These are phyloP conservation scores for Arctocebus calabarensis DNA, from an alignment of 2,797 vertebrate genomes.

Conservation along the genomic window DNA sequence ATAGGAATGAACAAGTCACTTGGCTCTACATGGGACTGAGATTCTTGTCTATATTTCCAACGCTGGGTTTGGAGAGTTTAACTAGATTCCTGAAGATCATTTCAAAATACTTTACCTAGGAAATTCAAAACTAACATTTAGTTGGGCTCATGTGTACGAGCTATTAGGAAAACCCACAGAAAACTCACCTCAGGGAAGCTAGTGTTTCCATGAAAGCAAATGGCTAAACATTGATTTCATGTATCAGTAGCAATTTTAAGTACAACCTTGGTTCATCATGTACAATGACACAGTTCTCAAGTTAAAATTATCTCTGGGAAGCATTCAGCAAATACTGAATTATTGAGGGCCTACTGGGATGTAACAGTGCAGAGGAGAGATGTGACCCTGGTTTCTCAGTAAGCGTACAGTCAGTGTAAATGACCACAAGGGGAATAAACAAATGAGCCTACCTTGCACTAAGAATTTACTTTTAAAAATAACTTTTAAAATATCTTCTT, in stretches of 20 bases:
- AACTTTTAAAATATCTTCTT: not conserved
- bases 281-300: not conserved
- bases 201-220: not conserved
- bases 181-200: not conserved
- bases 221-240: not conserved
- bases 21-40: not conserved
- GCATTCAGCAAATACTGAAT: not conserved
- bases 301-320: not conserved
- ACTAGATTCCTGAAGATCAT: not conserved
- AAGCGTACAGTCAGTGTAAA: not conserved
- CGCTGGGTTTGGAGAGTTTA: not conserved
- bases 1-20: not conserved
- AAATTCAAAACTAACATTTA: not conserved
- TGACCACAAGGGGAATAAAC: not conserved
- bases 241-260: not conserved
- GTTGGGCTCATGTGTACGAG: not conserved
- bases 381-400: not conserved
- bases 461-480: not conserved
- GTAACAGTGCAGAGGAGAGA: not conserved
- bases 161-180: not conserved
- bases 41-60: not conserved
- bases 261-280: not conserved
- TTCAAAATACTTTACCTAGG: conserved; percentile 12
- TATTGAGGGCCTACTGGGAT: not conserved
- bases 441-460: not conserved